A percentile compares a stretch with the other conserved stretches of the same genome.
phyloP scores from a whole-genome alignment of 2,113 vertebrate species.

The Apodemus sylvaticus region DNA sequence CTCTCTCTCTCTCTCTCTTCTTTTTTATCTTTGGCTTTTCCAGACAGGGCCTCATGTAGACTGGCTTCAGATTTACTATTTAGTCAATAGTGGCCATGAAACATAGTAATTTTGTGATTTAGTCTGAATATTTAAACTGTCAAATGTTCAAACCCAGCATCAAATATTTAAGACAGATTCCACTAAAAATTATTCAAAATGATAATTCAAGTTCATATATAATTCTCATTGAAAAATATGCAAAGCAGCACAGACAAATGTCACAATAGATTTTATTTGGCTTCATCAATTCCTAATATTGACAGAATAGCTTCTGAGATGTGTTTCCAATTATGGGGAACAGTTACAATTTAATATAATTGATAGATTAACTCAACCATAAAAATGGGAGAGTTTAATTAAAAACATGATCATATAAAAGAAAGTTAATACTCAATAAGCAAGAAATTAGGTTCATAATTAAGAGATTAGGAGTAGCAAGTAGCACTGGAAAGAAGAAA shows the following conservation, averaged over 20 bases:
- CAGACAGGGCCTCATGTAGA: neutral
- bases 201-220: neutral
- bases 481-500: neutral
- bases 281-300: neutral
- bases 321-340: conserved; percentile 49
- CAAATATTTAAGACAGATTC: neutral
- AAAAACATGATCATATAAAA: conserved; percentile 48
- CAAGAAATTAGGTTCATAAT: conserved; percentile 61
- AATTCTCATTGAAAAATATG: neutral
- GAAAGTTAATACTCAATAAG: conserved; percentile 43
- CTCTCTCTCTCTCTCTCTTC: neutral
- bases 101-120: neutral
- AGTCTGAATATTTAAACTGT: neutral
- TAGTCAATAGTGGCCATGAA: neutral
- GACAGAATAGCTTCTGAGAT: conserved; percentile 28
- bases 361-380: conserved; percentile 72
- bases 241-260: neutral
- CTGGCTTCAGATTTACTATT: neutral
- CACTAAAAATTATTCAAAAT: neutral
- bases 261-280: conserved; percentile 21
- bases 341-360: conserved; percentile 59
- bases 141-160: neutral
- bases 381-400: conserved; percentile 72
- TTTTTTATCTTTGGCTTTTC: neutral
- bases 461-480: conserved; percentile 32